Conservation (phyloP, 1,140 invertebrate genomes). For the Chionoecetes opilio region DNA sequence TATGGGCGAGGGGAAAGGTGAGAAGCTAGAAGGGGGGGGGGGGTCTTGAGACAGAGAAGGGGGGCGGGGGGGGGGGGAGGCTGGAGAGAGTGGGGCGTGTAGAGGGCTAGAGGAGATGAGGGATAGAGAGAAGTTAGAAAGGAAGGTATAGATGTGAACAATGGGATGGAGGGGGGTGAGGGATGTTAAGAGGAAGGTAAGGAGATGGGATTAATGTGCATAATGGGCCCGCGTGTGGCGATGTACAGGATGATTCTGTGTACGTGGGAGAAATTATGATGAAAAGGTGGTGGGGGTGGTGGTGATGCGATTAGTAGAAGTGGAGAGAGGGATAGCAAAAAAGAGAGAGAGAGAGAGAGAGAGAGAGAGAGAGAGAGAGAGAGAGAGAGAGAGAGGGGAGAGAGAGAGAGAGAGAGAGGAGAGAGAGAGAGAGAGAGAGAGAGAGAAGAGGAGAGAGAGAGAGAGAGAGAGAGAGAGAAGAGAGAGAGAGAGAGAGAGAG, state of each 20-base stretch:
- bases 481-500: no score
- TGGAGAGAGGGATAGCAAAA: background rate
- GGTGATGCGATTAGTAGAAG: background rate
- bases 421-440: background rate
- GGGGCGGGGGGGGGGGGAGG: background rate
- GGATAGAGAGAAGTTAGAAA: background rate
- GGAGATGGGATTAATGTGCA: no score
- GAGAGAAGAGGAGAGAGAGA: background rate
- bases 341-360: background rate
- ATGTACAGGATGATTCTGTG: background rate
- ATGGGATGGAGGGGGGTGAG: background rate
- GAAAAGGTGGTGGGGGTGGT: background rate
- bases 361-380: background rate
- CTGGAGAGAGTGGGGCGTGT: background rate
- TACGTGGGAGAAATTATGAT: no score
- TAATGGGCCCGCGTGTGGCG: background rate
- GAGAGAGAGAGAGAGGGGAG: background rate
- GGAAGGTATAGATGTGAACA: background rate
- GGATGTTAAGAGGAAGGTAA: background rate
- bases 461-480: background rate
- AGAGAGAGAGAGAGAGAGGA: background rate
- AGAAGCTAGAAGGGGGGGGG: background rate
- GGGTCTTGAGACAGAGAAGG: constrained; percentile 39
- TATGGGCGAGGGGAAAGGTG: background rate
- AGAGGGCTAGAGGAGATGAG: constrained; percentile 33